Evolutionary conservation across 23 tunicate genomes (phyloP), one percentile per base, ranked within the genome.

Genomic region (Pegea sp.): DNA sequence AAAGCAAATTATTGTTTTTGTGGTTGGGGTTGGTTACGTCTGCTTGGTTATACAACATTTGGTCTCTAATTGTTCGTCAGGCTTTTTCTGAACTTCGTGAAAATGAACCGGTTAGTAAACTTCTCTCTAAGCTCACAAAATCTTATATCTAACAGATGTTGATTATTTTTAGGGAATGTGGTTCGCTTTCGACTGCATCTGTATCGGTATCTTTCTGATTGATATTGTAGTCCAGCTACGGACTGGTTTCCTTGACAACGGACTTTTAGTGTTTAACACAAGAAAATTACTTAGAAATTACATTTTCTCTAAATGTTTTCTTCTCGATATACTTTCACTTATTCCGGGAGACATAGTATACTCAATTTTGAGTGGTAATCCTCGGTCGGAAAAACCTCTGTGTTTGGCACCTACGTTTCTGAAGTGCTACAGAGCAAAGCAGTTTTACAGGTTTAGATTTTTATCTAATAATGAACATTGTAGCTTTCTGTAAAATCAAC

Each of bases 391-490:
- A 22, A 20, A 75, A 1, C 95, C 95, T 13, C 53, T 84, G 19
- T 54, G 42, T 2, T 34, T 72, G 8, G 59, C 69, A 49, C 76
- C 95, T 1, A 56, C 84, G 23, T 63, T 84, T 33, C 42, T 84
- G 23, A 84, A 84, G 31, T 19, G 58, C 19, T 68, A 75, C 68
- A 62, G 95, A 49, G 84, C 84, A 8, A 84, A 84, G 53, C 66
- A 79, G 49, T 84, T 84, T 26, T 66, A 66, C 62, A 73, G 95
- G 93, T 81, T n/a, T n/a, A n/a, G n/a, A n/a, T n/a, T n/a, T n/a
- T n/a, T n/a, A n/a, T n/a, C n/a, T n/a, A n/a, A n/a, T n/a, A n/a
- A n/a, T n/a, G n/a, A n/a, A n/a, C n/a, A n/a, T n/a, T n/a, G n/a
- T n/a, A n/a, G n/a, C n/a, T n/a, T n/a, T n/a, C n/a, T n/a, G n/a